A percentile compares a stretch with the other conserved stretches of the same genome.
Conservation (phyloP, 2,888 invertebrate species). For the Drosophila putrida region DNA sequence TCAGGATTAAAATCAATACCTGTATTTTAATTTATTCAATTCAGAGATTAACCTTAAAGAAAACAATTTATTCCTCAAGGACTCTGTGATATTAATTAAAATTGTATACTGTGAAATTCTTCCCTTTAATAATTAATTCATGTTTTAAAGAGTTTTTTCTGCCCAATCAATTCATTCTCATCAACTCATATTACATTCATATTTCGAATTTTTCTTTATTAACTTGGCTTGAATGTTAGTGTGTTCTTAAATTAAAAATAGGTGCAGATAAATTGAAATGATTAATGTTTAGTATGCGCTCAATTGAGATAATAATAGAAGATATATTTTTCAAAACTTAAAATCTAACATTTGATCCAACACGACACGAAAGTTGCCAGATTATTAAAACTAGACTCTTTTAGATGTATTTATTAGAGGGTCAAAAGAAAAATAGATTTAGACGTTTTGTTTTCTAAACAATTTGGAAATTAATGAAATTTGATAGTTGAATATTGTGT, state of each 20-base stretch:
- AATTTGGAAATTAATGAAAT: constrained; percentile 8
- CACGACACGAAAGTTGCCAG: constrained; percentile 10
- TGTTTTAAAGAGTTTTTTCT: neutral
- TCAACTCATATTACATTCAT: constrained; percentile 6
- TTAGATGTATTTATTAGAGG: constrained; percentile 16
- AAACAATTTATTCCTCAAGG: no score
- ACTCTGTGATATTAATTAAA: no score
- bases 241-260: constrained; percentile 32
- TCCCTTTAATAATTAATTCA: no score
- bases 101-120: no score
- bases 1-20: no score
- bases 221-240: constrained; percentile 29
- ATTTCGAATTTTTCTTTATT: constrained; percentile 39
- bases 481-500: constrained; percentile 4
- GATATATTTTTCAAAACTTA: constrained; percentile 19
- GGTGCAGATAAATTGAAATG: constrained; percentile 34
- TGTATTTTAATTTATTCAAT: no score
- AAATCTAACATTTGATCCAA: constrained; percentile 19
- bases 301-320: constrained; percentile 19
- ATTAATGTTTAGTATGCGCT: constrained; percentile 21
- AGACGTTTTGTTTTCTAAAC: neutral
- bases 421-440: neutral
- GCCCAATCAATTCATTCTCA: constrained; percentile 12
- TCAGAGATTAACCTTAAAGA: no score
- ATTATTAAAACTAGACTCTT: constrained; percentile 10